phyloP scores from a whole-genome alignment of 2,888 invertebrate species.

The Fragum fragum region DNA sequence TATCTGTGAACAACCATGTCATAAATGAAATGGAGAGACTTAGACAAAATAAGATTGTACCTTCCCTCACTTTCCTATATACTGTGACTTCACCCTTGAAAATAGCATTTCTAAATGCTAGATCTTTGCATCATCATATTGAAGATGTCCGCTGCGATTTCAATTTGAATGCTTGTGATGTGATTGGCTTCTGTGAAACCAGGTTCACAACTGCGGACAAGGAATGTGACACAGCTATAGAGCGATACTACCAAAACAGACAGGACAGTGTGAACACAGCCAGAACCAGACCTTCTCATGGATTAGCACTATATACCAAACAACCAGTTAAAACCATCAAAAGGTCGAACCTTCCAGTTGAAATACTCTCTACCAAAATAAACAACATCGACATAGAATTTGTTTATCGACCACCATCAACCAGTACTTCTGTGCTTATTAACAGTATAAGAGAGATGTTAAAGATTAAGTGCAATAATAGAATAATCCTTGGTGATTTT shows the following conservation, averaged over 20 bases:
- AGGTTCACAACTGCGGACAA: constrained; percentile 30
- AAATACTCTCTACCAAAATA: constrained; percentile 19
- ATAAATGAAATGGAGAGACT: constrained; percentile 38
- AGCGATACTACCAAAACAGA: constrained; percentile 25
- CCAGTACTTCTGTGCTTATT: constrained; percentile 18
- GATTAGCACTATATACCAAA: constrained; percentile 37
- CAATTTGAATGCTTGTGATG: constrained; percentile 32
- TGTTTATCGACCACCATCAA: constrained; percentile 34
- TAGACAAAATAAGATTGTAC: constrained; percentile 4
- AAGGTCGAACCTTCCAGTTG: constrained; percentile 6
- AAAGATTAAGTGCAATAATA: no score
- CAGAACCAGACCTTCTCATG: constrained; percentile 44
- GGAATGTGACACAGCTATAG: constrained; percentile 16
- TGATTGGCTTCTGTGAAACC: constrained; percentile 52
- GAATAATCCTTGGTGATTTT: constrained; percentile 36
- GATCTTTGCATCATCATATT: constrained; percentile 51
- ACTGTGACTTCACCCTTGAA: background rate
- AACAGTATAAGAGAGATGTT: background rate
- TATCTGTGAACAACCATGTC: constrained; percentile 29
- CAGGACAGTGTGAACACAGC: constrained; percentile 19
- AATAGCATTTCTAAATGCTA: constrained; percentile 49
- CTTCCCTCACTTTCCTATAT: background rate
- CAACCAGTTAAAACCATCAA: background rate
- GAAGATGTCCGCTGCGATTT: constrained; percentile 41
- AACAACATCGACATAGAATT: constrained; percentile 13